These are phyloP conservation scores for Antedon bifida DNA, from an alignment of 35 echinoderm and acorn worm species.

Conservation along the genomic window DNA sequence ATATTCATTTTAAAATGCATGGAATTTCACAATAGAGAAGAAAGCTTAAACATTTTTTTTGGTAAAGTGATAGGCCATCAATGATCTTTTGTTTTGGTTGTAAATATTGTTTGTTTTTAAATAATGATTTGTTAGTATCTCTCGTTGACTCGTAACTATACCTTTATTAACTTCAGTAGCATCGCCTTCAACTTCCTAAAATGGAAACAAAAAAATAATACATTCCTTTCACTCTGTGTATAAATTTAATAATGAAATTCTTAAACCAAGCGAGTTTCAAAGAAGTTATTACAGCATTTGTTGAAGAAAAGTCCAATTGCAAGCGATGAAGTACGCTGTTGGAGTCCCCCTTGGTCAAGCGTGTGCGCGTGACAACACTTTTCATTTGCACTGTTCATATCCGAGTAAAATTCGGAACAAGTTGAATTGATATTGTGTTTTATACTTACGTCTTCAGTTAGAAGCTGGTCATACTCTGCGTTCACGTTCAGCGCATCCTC, in stretches of 20 bases:
- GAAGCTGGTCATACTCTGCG: constrained; percentile 36
- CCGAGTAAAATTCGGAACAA: no score
- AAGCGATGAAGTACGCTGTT: no score
- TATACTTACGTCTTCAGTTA: constrained; percentile 40
- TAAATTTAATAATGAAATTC: not conserved
- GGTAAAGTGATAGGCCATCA: no score
- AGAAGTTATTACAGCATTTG: no score
- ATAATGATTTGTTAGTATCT: not conserved
- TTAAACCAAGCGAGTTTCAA: no score
- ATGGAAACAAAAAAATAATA: not conserved
- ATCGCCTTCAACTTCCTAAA: constrained; percentile 10
- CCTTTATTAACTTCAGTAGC: not conserved
- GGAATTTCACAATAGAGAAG: not conserved
- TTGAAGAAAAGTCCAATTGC: no score
- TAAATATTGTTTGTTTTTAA: no score
- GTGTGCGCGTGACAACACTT: no score
- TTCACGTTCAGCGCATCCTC: constrained; percentile 35
- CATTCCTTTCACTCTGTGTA: not conserved
- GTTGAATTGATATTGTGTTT: not conserved
- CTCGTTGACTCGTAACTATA: not conserved
- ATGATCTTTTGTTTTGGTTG: no score
- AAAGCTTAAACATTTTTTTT: not conserved
- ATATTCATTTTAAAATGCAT: no score
- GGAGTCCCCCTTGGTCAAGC: no score
- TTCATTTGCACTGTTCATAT: no score